Base-by-base conservation (phyloP, 2,113 vertebrate species). In the Neoarius graeffei region DNA sequence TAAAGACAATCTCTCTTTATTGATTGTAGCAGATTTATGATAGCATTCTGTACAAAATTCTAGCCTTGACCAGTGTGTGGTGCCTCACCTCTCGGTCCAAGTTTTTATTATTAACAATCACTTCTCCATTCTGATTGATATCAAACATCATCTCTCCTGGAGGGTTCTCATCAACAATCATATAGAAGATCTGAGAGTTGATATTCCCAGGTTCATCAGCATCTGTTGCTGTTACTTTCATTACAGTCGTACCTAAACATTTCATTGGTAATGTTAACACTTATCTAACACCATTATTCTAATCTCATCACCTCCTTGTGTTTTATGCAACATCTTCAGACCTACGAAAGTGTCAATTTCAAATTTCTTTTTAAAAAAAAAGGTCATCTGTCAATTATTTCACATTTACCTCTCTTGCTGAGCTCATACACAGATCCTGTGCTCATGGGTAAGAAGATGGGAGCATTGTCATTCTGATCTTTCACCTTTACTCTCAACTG, bases 51-150 rank as follows among this genome's bases (percentile, higher is more conserved):
- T 76, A 76, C 5, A 20, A 50, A 23, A 23, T 35, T 35, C 30
- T 1, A 30, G 30, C 30, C 30, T 30, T 30, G 35, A 35, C 35
- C 35, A 35, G 35, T 35, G 52, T 60, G 82, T 59, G 17, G 23
- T 30, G 20, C 30, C 87, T 90, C 69, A 99, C 98, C 96, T 99
- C 98, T 97, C 98, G 96, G 91, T 99, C 97, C 76, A 99, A 94
- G 14, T 82, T 86, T 87, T 91, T 80, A 17, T 90, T 92, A 59
- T 92, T 94, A n/a, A 96, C 94, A 42, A 84, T 67, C 42, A 99
- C 86, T 83, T 93, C 92, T 85, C 98, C 98, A 3, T 95, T 87
- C 5, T 57, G 88, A 35, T 91, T 93, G 67, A 99, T 95, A 71
- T 88, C 87, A 88, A 99, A 99, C 95, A 97, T n/a, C n/a, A n/a